phyloP scores from a whole-genome alignment of 2,888 invertebrate species.

The Callyntrura sp. region DNA sequence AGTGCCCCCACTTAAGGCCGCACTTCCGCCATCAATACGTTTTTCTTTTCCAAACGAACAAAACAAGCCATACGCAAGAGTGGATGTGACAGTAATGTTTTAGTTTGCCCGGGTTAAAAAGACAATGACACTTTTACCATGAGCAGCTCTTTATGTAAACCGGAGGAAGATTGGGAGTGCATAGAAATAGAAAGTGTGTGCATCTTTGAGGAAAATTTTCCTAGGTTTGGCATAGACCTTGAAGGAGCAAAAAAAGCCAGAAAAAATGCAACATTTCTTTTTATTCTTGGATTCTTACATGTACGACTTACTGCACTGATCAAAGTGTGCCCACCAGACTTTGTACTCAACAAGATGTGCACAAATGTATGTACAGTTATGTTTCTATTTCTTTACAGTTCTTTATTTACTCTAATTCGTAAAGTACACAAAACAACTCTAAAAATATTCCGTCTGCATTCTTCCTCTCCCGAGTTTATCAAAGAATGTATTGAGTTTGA shows the following conservation, averaged over 20 bases:
- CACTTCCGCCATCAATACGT: background rate
- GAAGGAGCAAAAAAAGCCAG: background rate
- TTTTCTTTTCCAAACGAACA: background rate
- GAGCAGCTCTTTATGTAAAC: background rate
- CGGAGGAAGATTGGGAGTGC: background rate
- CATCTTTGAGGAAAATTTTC: background rate
- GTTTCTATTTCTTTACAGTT: background rate
- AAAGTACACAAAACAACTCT: background rate
- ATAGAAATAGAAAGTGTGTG: background rate
- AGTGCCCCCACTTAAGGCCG: background rate
- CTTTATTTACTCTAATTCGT: background rate
- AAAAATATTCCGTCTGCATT: constrained; percentile 27
- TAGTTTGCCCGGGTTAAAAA: background rate
- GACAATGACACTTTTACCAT: background rate
- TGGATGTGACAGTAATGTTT: background rate
- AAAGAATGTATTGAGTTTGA: background rate
- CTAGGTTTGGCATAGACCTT: constrained; percentile 28
- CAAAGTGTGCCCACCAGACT: background rate
- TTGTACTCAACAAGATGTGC: background rate
- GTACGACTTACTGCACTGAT: background rate
- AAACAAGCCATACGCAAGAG: background rate
- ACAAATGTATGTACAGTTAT: background rate
- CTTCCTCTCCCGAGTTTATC: background rate
- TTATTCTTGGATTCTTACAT: background rate
- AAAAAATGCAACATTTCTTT: constrained; percentile 14